Evolutionary conservation across 2,797 vertebrate species (phyloP).

Genomic region (Enteromius fasciolatus): DNA sequence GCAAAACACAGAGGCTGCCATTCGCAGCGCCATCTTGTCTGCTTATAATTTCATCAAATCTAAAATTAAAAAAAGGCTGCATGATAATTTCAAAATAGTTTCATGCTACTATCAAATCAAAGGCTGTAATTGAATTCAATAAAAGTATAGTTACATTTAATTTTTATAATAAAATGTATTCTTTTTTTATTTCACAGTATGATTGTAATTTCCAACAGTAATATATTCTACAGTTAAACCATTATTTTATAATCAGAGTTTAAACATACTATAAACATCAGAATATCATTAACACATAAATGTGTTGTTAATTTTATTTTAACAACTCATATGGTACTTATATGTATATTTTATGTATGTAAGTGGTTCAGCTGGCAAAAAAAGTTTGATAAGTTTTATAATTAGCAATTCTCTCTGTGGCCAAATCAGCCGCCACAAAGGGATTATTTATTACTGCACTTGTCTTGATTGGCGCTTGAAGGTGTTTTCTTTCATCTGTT

Average conservation of each 20-base stretch:
- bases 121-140: not conserved
- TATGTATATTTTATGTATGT: not conserved
- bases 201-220: not conserved
- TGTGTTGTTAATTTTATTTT: not conserved
- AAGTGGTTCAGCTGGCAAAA: not conserved
- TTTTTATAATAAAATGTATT: not conserved
- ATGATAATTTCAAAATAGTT: not conserved
- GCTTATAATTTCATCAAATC: not conserved
- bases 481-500: slow-evolving; percentile 19
- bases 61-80: not conserved
- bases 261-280: not conserved
- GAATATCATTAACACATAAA: not conserved
- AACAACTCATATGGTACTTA: not conserved
- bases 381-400: not conserved
- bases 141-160: not conserved
- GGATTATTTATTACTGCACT: not conserved
- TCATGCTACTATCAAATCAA: not conserved
- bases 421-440: not conserved
- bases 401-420: not conserved
- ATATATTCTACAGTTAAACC: not conserved
- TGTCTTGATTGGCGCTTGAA: not conserved
- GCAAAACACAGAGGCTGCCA: too few relatives aligned
- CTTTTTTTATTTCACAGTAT: not conserved
- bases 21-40: too few relatives aligned
- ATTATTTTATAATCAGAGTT: not conserved